phyloP scores from a whole-genome alignment of 2,888 invertebrate genomes.

The Diploptera punctata region DNA sequence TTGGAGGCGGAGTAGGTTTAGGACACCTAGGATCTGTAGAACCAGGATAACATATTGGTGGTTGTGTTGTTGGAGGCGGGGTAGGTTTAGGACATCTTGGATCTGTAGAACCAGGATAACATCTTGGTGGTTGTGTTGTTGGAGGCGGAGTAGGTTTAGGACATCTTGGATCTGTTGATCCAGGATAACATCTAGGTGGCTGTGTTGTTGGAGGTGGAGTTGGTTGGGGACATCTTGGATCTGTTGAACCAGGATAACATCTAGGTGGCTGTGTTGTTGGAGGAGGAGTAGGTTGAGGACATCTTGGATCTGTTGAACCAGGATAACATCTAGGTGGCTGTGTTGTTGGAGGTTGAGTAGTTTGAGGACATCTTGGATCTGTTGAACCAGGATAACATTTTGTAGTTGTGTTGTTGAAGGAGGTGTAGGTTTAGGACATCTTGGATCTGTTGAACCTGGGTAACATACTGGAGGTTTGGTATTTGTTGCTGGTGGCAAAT shows the following conservation, averaged over 20 bases:
- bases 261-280: conserved; percentile 16
- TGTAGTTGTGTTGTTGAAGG: conserved; percentile 6
- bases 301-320: conserved; percentile 42
- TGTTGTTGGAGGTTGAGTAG: conserved; percentile 43
- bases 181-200: conserved; percentile 50
- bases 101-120: no score
- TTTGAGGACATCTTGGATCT: conserved; percentile 38
- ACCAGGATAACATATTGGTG: conserved; percentile 45
- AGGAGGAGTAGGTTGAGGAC: no score
- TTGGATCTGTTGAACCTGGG: conserved; percentile 37
- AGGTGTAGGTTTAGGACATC: conserved; percentile 42
- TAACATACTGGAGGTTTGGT: conserved; percentile 50
- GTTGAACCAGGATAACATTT: conserved; percentile 35
- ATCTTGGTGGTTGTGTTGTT: conserved; percentile 40
- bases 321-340: conserved; percentile 39
- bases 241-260: conserved; percentile 42
- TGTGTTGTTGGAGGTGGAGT: no score
- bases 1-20: neutral
- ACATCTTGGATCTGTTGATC: conserved; percentile 47
- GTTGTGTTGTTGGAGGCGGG: conserved; percentile 45
- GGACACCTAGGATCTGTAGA: conserved; percentile 44
- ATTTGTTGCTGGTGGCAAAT: conserved; percentile 40
- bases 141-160: conserved; percentile 41
- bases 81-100: conserved; percentile 44
- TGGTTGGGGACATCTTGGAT: conserved; percentile 44